Evolutionary conservation across 2,113 vertebrate species (phyloP).

Genomic region (Acrocephalus kingi): DNA sequence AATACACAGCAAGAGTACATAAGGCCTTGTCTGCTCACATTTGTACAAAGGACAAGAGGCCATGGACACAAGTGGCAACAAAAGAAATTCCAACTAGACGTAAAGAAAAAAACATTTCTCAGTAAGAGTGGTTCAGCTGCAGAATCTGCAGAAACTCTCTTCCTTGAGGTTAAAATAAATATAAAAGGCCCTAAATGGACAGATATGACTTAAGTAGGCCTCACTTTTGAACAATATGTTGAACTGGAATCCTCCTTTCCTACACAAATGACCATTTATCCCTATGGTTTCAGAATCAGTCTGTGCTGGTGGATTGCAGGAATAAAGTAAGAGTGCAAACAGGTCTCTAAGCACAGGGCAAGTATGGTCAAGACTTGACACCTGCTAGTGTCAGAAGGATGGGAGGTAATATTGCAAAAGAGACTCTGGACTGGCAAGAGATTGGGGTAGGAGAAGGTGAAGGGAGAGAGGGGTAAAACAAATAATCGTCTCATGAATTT

Average conservation of each 20-base stretch:
- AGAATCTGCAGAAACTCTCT: not conserved
- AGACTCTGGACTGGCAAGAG: not conserved
- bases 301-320: not conserved
- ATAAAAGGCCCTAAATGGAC: not conserved
- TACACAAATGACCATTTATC: not conserved
- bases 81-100: not conserved
- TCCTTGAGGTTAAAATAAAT: not conserved
- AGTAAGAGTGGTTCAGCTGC: not conserved
- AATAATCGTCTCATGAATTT: not conserved
- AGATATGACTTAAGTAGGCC: not conserved
- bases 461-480: not conserved
- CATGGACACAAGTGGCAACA: not conserved
- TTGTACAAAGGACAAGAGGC: not conserved
- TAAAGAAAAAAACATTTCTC: not conserved
- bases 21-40: not conserved
- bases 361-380: not conserved
- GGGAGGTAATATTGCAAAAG: not conserved
- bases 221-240: not conserved
- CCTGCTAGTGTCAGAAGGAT: not conserved
- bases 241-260: not conserved
- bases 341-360: not conserved
- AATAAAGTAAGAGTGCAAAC: not conserved
- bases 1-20: not conserved
- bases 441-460: not conserved
- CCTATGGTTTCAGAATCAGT: not conserved